Percentiles rank a stretch among this genome's conserved stretches.
These are phyloP conservation scores for Damaliscus lunatus DNA, from an alignment of 2,113 vertebrate species.

Conservation along the genomic window DNA sequence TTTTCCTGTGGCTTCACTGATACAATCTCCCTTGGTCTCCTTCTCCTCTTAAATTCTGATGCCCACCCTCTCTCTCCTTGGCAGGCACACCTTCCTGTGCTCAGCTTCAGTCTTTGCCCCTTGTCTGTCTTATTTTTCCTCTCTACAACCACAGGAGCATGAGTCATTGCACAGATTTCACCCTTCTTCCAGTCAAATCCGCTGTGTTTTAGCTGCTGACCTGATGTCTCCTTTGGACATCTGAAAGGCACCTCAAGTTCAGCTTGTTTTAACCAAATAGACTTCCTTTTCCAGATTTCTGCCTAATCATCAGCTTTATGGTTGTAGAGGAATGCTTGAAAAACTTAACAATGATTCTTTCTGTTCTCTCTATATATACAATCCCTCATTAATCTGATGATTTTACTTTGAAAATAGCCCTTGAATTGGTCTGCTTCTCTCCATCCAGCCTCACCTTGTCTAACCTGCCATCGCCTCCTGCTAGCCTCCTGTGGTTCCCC, in stretches of 20 bases:
- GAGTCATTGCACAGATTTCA: not conserved
- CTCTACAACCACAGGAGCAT: not conserved
- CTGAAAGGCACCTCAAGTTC: not conserved
- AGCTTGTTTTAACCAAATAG: not conserved
- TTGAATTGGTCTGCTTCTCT: not conserved
- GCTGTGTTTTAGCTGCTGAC: not conserved
- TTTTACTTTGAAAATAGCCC: not conserved
- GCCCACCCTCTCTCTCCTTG: not conserved
- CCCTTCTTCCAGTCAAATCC: not conserved
- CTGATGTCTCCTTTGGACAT: not conserved
- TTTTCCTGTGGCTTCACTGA: not conserved
- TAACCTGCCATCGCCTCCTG: not conserved
- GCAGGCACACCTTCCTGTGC: not conserved
- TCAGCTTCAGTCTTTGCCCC: not conserved
- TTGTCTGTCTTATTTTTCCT: not conserved
- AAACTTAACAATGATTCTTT: not conserved
- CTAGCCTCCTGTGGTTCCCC: accelerated
- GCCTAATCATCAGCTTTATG: not conserved
- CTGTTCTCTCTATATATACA: not conserved
- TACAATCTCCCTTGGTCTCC: not conserved
- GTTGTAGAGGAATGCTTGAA: not conserved
- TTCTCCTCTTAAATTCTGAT: not conserved
- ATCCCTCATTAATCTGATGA: not conserved
- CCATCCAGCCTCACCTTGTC: no score
- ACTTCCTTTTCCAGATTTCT: not conserved